Evolutionary conservation across 2,797 vertebrate genomes (phyloP).

Genomic region (Gobionotothen gibberifrons): DNA sequence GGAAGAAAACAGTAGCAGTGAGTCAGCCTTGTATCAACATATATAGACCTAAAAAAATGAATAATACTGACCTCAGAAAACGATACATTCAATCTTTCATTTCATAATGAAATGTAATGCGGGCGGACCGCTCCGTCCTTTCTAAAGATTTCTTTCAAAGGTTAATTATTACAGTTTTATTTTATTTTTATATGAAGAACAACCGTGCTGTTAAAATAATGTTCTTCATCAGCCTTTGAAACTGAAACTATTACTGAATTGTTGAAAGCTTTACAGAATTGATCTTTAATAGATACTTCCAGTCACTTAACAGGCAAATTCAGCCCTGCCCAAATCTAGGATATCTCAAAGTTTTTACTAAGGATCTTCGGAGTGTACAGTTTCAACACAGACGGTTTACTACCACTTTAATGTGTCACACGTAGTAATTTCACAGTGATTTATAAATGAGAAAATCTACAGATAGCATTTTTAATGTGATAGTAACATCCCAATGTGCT

Average conservation of each 20-base stretch:
- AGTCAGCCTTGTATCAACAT: no score
- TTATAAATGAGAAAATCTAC: slow-evolving; percentile 56
- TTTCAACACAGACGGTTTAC: slow-evolving; percentile 35
- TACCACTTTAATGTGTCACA: slow-evolving; percentile 52
- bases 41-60: no score
- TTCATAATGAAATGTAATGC: no score
- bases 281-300: slow-evolving; percentile 1
- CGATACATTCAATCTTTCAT: no score
- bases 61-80: no score
- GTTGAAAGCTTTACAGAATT: slow-evolving; percentile 7
- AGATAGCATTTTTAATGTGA: slow-evolving; percentile 54
- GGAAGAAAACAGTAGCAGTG: no score
- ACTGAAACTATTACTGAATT: not conserved
- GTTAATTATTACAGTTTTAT: no score
- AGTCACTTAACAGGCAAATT: not conserved
- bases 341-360: slow-evolving; percentile 7
- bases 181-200: no score
- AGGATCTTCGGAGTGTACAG: slow-evolving; percentile 15
- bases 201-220: no score
- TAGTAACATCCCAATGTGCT: slow-evolving; percentile 30
- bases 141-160: no score
- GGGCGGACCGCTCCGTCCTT: no score
- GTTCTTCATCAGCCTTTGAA: no score
- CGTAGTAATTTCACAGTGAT: slow-evolving; percentile 48
- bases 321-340: slow-evolving; percentile 1